Percentiles rank a stretch among this genome's conserved stretches.
phyloP scores from a whole-genome alignment of 2,113 vertebrate species.

The Nanorana parkeri region DNA sequence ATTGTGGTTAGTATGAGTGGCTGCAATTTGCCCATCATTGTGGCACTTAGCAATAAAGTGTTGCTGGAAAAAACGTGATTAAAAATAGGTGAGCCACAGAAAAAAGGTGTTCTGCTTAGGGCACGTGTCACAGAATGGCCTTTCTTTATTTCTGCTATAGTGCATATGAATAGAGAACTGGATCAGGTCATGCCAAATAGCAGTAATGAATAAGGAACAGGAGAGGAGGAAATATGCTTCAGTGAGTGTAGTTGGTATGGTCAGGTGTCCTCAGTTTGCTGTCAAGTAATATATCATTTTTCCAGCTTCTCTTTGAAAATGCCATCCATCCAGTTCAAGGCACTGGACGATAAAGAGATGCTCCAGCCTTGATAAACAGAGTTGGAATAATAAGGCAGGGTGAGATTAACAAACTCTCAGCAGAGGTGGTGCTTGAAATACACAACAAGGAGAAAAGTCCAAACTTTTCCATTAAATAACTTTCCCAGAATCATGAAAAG shows the following conservation, averaged over 20 bases:
- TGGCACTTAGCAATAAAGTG: too few relatives aligned
- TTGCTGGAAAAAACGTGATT: too few relatives aligned
- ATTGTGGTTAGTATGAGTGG: too few relatives aligned
- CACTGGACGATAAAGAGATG: conserved; percentile 35
- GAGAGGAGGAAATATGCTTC: conserved; percentile 1
- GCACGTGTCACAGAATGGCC: neutral
- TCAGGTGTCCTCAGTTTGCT: conserved; percentile 46
- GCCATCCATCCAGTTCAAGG: conserved; percentile 40
- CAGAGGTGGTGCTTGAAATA: conserved; percentile 14
- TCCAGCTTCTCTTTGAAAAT: conserved; percentile 36
- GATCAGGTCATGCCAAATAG: neutral
- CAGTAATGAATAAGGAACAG: neutral
- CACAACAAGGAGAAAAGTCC: neutral
- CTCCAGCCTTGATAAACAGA: conserved; percentile 15
- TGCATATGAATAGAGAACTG: neutral
- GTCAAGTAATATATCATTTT: conserved; percentile 42
- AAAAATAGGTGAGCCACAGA: too few relatives aligned
- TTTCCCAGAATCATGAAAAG: too few relatives aligned
- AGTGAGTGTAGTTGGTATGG: neutral
- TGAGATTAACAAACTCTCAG: conserved; percentile 22
- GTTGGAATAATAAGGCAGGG: conserved; percentile 38
- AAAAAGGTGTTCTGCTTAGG: too few relatives aligned
- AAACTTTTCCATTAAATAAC: too few relatives aligned
- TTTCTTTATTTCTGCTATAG: neutral
- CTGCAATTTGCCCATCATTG: too few relatives aligned